Base-by-base conservation (phyloP, 1,140 invertebrate species). In the Paraescarpia echinospica region DNA sequence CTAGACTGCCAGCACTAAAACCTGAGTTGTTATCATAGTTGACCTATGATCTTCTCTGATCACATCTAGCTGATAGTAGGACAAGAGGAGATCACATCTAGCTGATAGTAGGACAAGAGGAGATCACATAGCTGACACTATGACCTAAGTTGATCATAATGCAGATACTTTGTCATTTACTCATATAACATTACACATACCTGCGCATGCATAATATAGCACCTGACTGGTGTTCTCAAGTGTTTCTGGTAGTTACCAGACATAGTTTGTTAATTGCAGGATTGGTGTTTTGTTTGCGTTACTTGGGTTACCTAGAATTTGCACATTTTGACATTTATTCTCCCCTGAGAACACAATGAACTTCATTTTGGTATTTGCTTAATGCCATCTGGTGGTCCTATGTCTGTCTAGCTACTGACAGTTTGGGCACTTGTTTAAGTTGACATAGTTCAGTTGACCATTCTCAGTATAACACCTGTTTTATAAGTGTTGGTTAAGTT, bases 111-210 rank as follows among this genome's bases (percentile, higher is more conserved):
- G 27, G 59, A 77, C 18, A 77, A n/a, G n/a, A n/a, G 59, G 59
- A 14, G 59, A 18, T 77, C 59, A 27, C 59, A 77, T 41, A 77
- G 22, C 59, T 77, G 59, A 77, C 59, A 77, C 59, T 77, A 77
- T 77, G 59, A 77, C 59, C 59, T 77, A 77, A 77, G 59, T 31
- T 27, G 59, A 77, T 77, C 22, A 77, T 77, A 77, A 77, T 2
- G 59, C 59, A 14, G 59, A 77, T 77, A 77, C 27, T 77, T 77
- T 77, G 59, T 77, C 27, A 77, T 77, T 77, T 77, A 0, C 59
- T 77, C 59, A 77, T 77, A 18, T 77, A 77, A 77, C 59, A 77
- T 77, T 77, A 77, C 59, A 77, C 59, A 77, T 77, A 77, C 59
- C 59, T 77, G 59, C 22, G 18, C 2, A 18, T 77, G 59, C 22